Conservation (phyloP, 2,888 invertebrate species). For the Aplocera efformata region DNA sequence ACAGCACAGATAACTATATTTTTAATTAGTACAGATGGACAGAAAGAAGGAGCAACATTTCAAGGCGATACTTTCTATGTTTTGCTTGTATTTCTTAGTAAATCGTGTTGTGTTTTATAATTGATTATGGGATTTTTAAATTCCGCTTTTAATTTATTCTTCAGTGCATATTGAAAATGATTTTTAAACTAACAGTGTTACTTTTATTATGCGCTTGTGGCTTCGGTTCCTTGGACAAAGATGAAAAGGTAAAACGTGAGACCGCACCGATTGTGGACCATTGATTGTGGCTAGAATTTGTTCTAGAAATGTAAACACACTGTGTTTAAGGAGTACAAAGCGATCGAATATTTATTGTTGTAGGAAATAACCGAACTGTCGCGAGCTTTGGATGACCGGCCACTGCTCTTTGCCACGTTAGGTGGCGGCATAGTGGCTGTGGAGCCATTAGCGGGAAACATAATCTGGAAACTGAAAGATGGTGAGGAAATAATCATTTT, state of each 20-base stretch:
- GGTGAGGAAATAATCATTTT: conserved; percentile 72
- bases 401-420: conserved; percentile 94
- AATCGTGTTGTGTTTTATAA: background rate
- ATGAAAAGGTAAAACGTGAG: conserved; percentile 57
- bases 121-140: conserved; percentile 20
- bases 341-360: conserved; percentile 37
- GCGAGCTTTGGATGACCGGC: conserved; percentile 84
- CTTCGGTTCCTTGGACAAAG: conserved; percentile 53
- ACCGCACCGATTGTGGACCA: conserved; percentile 39
- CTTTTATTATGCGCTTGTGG: conserved; percentile 55
- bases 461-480: conserved; percentile 95
- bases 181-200: conserved; percentile 47
- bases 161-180: conserved; percentile 44
- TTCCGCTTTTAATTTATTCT: conserved; percentile 18
- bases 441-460: conserved; percentile 89
- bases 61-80: background rate
- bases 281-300: conserved; percentile 32
- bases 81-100: no score
- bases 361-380: conserved; percentile 84
- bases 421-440: conserved; percentile 96
- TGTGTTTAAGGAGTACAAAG: background rate
- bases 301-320: background rate
- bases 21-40: no score
- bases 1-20: no score
- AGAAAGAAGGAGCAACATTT: no score